Percentiles rank a stretch among this genome's conserved stretches.
phyloP scores from a whole-genome alignment of 2,113 vertebrate species.

The Lepus timidus region DNA sequence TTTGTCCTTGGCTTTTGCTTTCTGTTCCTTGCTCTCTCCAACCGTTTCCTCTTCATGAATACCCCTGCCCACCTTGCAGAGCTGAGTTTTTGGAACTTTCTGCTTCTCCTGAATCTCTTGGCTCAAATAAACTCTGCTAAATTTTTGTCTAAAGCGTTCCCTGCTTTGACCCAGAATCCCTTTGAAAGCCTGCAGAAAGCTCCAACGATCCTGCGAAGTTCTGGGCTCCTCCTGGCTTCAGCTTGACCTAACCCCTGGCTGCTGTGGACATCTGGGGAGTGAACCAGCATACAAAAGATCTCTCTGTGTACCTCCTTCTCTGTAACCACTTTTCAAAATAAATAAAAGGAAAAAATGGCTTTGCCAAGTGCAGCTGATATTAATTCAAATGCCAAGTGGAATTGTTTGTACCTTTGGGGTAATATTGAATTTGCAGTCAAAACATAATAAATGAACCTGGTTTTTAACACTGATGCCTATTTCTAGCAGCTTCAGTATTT shows the following conservation, averaged over 20 bases:
- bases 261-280: too few species aligned
- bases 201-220: not conserved
- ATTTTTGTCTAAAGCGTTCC: not conserved
- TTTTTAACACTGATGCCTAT: conserved; percentile 22
- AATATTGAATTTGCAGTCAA: not conserved
- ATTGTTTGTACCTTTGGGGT: not conserved
- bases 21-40: too few species aligned
- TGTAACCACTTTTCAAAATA: too few species aligned
- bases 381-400: conserved; percentile 12
- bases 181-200: conserved; percentile 28
- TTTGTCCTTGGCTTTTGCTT: not conserved
- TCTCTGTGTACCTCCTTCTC: too few species aligned
- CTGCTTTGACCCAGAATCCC: conserved; percentile 23
- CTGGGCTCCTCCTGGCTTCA: too few species aligned
- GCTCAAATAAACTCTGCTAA: not conserved
- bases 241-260: too few species aligned
- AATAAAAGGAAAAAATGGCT: too few species aligned
- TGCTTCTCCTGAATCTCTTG: not conserved
- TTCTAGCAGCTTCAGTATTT: conserved; percentile 11
- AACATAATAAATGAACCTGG: conserved; percentile 34
- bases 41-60: not conserved
- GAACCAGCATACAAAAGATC: too few species aligned
- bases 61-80: not conserved
- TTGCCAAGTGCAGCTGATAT: not conserved
- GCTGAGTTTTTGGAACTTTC: not conserved